Base-by-base conservation (phyloP, 2,113 vertebrate genomes). In the Apodemus sylvaticus region DNA sequence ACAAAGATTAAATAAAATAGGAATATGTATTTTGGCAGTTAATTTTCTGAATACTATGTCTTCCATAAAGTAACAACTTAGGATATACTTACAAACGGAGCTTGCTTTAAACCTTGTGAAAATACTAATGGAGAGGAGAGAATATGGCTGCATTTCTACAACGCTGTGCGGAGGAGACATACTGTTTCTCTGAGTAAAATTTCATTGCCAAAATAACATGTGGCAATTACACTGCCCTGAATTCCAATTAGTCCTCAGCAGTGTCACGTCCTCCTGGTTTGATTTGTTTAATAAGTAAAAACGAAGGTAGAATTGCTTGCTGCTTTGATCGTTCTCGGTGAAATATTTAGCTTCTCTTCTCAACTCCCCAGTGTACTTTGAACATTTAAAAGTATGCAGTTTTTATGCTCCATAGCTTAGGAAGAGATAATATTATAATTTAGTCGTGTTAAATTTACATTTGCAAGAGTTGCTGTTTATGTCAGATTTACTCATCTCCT, bases 381-480 rank as follows among this genome's bases (percentile, higher is more conserved):
- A 95, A n/a, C 66, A 92, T 93, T 79, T 81, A 17, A 83, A 91
- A 81, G 77, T 87, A 92, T 91, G 79, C 95, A 83, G 96, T 91
- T 89, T 88, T 5, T 91, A 29, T 4, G 11, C 94, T 94, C 45
- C 78, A 48, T 83, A 89, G 81, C 89, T 93, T 95, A 77, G 77
- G 66, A 94, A 97, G 93, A 86, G 86, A 96, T 83, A 60, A 22
- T 87, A 81, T 96, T 96, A 87, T 94, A 97, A 92, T 95, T 94
- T 90, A 60, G 85, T 88, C 88, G 86, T 91, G 71, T 96, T 94
- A 95, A 95, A 91, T 94, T 93, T 85, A 34, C 94, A 34, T 94
- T 97, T 96, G 68, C 31, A 93, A 96, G 68, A 79, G 36, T 94
- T 96, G 36, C 90, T 96, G 94, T 96, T 96, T 96, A 87, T 95